A percentile compares a stretch with the other conserved stretches of the same genome.
These are phyloP conservation scores for Pteruthius melanotis DNA, from an alignment of 2,113 vertebrate genomes.

Conservation along the genomic window DNA sequence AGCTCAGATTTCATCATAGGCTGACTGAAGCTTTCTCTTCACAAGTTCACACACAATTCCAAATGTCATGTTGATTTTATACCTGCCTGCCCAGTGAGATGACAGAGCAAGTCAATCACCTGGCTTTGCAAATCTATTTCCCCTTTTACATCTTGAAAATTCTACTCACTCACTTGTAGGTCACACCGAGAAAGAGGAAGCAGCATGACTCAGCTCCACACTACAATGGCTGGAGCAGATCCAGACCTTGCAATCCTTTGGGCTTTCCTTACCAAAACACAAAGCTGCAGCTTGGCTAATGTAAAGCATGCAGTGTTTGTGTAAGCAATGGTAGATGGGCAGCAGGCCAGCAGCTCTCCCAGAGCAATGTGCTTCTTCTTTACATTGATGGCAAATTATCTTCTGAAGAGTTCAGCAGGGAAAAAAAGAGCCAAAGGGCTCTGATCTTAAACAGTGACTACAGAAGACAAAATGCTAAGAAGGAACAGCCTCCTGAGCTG, in stretches of 20 bases:
- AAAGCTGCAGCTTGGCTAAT: constrained; percentile 24
- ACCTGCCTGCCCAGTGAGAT: background rate
- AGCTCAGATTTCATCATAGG: background rate
- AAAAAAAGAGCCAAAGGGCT: background rate
- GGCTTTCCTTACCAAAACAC: constrained; percentile 57
- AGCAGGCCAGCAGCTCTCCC: constrained; percentile 24
- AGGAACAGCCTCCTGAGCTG: background rate
- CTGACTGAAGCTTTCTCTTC: background rate
- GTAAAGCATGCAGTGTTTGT: constrained; percentile 32
- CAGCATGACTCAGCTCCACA: constrained; percentile 60
- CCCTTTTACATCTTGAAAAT: constrained; percentile 25
- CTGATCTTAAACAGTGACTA: background rate
- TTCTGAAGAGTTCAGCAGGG: background rate
- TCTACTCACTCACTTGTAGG: constrained; percentile 10
- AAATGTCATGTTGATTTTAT: background rate
- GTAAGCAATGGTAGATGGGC: constrained; percentile 22
- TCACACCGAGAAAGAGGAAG: constrained; percentile 44
- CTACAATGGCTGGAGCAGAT: constrained; percentile 55
- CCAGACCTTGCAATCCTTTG: constrained; percentile 35
- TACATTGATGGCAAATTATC: background rate
- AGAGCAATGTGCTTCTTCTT: background rate
- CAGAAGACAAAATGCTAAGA: background rate
- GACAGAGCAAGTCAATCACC: background rate
- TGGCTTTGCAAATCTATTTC: background rate
- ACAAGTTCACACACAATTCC: background rate